These are phyloP conservation scores for Brachionus rubens DNA, from an alignment of 1,140 invertebrate genomes.

Conservation along the genomic window DNA sequence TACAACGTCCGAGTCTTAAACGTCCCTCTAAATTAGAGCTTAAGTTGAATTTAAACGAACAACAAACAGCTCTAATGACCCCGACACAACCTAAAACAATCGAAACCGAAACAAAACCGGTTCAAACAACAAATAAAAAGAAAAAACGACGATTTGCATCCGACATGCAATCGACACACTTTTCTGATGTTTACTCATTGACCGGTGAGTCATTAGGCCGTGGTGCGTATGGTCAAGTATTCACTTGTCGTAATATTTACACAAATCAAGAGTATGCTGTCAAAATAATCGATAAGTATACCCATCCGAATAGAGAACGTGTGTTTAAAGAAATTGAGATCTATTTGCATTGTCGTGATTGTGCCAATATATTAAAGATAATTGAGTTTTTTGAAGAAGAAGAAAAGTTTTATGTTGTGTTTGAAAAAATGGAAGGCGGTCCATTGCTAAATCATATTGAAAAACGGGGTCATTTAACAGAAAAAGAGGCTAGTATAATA, in stretches of 20 bases:
- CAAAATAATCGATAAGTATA: conserved; percentile 43
- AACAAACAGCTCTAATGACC: background rate
- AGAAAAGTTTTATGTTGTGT: conserved; percentile 61
- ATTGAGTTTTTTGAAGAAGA: conserved; percentile 95
- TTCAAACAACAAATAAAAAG: background rate
- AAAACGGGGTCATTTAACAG: conserved; percentile 83
- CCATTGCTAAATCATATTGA: conserved; percentile 82
- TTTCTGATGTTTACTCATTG: conserved; percentile 26
- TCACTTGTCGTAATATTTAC: conserved; percentile 14
- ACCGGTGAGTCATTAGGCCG: conserved; percentile 31
- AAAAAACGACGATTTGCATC: conserved; percentile 39
- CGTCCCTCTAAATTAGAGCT: conserved; percentile 41
- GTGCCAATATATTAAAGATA: conserved; percentile 93
- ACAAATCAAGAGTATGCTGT: conserved; percentile 42
- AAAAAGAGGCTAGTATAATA: conserved; percentile 87
- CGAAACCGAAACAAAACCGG: background rate
- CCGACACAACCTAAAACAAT: background rate
- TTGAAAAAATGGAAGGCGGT: conserved; percentile 50
- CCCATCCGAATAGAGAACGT: conserved; percentile 45
- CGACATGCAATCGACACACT: conserved; percentile 43
- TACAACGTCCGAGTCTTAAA: background rate
- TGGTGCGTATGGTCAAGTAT: conserved; percentile 43
- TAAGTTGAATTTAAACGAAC: conserved; percentile 15
- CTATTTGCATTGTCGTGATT: conserved; percentile 92
- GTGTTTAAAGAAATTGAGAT: conserved; percentile 97